These are phyloP conservation scores for Nephrotoma guestfalica DNA, from an alignment of 2,888 invertebrate genomes.

Conservation along the genomic window DNA sequence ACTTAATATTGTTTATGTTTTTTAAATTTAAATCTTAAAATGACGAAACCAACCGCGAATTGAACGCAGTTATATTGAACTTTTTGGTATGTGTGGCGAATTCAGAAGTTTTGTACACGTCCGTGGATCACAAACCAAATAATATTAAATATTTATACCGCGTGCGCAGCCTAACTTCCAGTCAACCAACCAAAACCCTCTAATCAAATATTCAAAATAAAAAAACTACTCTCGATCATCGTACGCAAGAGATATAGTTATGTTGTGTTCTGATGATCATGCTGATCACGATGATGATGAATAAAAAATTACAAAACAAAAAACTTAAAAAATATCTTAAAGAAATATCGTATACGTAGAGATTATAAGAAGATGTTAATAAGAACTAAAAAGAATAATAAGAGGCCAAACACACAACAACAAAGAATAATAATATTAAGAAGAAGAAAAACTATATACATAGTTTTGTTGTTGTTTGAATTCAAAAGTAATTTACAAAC, in stretches of 20 bases:
- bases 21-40: background rate
- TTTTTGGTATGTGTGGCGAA: background rate
- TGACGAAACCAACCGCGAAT: background rate
- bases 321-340: background rate
- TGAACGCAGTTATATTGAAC: background rate
- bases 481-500: conserved; percentile 31
- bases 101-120: background rate
- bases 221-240: background rate
- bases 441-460: background rate
- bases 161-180: background rate
- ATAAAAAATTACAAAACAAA: background rate
- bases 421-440: conserved; percentile 11
- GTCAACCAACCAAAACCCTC: background rate
- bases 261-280: background rate
- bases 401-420: conserved; percentile 18
- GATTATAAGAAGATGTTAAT: conserved; percentile 2
- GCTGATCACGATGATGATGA: background rate
- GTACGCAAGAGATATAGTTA: background rate
- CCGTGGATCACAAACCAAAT: background rate
- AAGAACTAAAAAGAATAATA: conserved; percentile 15
- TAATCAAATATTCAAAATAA: background rate
- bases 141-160: background rate
- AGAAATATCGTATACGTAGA: background rate
- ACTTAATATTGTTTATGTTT: background rate
- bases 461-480: conserved; percentile 13